Percentiles rank a stretch among this genome's conserved stretches.
Evolutionary conservation across 2,113 vertebrate species (phyloP).

Genomic region (Nibea coibor): DNA sequence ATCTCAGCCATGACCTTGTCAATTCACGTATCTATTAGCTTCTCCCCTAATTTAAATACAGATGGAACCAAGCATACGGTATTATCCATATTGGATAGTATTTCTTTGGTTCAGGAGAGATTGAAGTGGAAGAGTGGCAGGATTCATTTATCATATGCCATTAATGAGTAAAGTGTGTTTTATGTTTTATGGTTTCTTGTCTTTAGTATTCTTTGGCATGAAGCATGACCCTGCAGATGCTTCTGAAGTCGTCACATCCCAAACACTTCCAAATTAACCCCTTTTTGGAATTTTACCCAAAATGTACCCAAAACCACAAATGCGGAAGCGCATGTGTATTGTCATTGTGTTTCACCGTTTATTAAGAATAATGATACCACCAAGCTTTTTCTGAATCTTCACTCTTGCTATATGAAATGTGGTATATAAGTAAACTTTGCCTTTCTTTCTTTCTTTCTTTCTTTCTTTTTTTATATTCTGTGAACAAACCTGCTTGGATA

Average conservation of each 20-base stretch:
- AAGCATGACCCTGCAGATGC: not conserved
- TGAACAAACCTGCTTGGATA: slow-evolving; percentile 92
- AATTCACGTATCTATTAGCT: not conserved
- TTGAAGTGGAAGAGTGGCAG: not conserved
- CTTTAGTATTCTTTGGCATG: not conserved
- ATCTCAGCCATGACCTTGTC: too few species aligned
- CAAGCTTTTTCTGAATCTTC: too few species aligned
- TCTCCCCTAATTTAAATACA: not conserved
- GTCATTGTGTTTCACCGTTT: too few species aligned
- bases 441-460: too few species aligned
- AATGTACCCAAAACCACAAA: too few species aligned
- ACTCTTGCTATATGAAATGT: too few species aligned
- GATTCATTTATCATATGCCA: not conserved
- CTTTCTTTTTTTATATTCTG: not conserved
- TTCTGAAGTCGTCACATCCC: not conserved
- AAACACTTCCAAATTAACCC: not conserved
- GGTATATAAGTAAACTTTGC: too few species aligned
- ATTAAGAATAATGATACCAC: too few species aligned
- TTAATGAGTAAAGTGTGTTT: not conserved
- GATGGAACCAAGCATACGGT: not conserved
- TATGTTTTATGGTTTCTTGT: not conserved
- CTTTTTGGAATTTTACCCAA: not conserved
- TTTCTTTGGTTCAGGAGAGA: not conserved
- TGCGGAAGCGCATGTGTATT: too few species aligned
- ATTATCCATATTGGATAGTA: not conserved